phyloP scores from a whole-genome alignment of 2,888 invertebrate species.

The Ophion obscuratus region DNA sequence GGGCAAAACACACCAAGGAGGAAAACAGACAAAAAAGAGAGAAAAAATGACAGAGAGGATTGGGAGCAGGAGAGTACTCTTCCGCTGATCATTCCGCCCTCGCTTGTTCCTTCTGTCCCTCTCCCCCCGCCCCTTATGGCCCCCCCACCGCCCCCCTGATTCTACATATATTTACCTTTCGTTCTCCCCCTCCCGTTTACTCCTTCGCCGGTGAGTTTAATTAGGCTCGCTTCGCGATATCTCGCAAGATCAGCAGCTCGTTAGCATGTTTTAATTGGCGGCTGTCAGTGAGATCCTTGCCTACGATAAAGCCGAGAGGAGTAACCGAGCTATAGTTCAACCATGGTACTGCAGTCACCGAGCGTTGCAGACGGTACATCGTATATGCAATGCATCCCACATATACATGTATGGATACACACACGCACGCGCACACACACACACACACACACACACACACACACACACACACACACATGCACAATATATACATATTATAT shows the following conservation, averaged over 20 bases:
- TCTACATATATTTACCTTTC: conserved; percentile 43
- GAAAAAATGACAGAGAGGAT: conserved; percentile 3
- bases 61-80: conserved; percentile 31
- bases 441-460: background rate
- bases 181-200: conserved; percentile 59
- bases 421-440: background rate
- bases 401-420: background rate
- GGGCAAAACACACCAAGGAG: background rate
- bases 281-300: conserved; percentile 82
- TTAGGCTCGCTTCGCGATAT: conserved; percentile 81
- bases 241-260: conserved; percentile 83
- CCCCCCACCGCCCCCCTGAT: conserved; percentile 18
- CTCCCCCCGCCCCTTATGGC: conserved; percentile 53
- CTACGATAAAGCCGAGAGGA: conserved; percentile 75
- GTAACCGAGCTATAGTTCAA: conserved; percentile 53
- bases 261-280: conserved; percentile 84
- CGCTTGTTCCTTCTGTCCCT: conserved; percentile 48
- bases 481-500: too few relatives aligned
- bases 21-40: conserved; percentile 7
- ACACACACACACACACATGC: too few relatives aligned
- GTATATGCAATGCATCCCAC: conserved; percentile 55
- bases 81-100: conserved; percentile 59
- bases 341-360: conserved; percentile 57
- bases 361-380: conserved; percentile 34
- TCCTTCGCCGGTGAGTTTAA: conserved; percentile 79